Percentiles rank a stretch among this genome's conserved stretches.
Evolutionary conservation across 37 sponge, comb jelly and placozoan species (phyloP).

Genomic region (Lycopodina hypogea): DNA sequence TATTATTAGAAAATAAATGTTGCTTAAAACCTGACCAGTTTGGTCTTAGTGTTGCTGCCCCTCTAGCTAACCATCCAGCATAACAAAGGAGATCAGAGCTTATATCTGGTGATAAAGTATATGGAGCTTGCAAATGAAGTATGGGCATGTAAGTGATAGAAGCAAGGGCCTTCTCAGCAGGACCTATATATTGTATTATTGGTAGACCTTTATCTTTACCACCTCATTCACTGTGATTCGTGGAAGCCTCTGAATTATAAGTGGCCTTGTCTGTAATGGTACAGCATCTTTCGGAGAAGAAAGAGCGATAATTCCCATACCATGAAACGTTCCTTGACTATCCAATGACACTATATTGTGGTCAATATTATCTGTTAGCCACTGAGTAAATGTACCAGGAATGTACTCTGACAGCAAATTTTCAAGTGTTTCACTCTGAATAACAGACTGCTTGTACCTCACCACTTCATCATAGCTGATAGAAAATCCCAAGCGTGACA

Average conservation of each 20-base stretch:
- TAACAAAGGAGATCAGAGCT: neutral
- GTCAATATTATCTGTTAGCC: too few relatives aligned
- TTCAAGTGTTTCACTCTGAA: too few relatives aligned
- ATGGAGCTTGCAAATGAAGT: constrained; percentile 19
- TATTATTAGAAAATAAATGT: constrained; percentile 11
- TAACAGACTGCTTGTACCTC: too few relatives aligned
- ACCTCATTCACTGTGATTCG: constrained; percentile 20
- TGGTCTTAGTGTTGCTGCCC: too few relatives aligned
- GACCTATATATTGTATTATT: constrained; percentile 16
- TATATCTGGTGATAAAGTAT: constrained; percentile 12
- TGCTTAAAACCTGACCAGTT: constrained; percentile 48
- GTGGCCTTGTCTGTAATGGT: constrained; percentile 10
- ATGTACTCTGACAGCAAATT: too few relatives aligned
- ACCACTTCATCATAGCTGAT: constrained; percentile 27
- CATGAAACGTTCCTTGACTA: too few relatives aligned
- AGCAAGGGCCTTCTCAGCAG: neutral
- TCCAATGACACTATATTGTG: too few relatives aligned
- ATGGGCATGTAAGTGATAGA: neutral
- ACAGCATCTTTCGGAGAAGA: constrained; percentile 21
- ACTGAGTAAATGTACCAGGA: too few relatives aligned
- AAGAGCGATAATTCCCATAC: constrained; percentile 44
- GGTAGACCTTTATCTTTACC: constrained; percentile 13
- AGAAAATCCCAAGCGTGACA: constrained; percentile 11
- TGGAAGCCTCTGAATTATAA: constrained; percentile 10
- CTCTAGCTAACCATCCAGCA: neutral